Evolutionary conservation across 2,797 vertebrate species (phyloP).

Genomic region (Sebastes melanostomus): DNA sequence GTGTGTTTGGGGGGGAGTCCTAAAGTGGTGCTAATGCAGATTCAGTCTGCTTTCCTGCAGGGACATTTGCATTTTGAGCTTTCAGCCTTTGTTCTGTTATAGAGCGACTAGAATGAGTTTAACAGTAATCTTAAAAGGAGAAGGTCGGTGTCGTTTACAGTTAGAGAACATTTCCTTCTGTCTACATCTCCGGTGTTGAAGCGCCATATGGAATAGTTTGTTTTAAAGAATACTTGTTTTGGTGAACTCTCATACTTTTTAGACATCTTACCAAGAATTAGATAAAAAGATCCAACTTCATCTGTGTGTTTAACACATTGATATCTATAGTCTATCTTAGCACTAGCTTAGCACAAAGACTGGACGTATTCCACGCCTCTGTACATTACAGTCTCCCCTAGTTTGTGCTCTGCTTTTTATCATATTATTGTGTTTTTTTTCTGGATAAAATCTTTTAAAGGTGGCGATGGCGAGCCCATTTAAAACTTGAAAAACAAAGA

Average conservation of each 20-base stretch:
- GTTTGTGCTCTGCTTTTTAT: too few relatives aligned
- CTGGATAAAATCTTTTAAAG: too few relatives aligned
- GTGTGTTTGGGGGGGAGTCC: background rate
- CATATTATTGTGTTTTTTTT: too few relatives aligned
- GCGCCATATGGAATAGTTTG: background rate
- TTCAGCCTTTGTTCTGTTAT: conserved; percentile 26
- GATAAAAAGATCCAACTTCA: background rate
- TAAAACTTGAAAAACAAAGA: too few relatives aligned
- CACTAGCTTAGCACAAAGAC: background rate
- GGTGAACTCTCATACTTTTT: background rate
- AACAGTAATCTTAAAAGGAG: background rate
- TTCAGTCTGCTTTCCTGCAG: conserved; percentile 28
- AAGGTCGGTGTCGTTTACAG: background rate
- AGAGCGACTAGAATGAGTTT: conserved; percentile 2
- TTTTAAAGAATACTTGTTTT: background rate
- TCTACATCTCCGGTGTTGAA: background rate
- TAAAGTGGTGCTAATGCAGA: conserved; percentile 18
- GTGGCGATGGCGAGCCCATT: too few relatives aligned
- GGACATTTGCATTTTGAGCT: conserved; percentile 27
- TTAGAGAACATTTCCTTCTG: background rate
- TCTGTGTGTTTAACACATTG: too few relatives aligned
- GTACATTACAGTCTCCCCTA: accelerated
- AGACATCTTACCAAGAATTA: too few relatives aligned
- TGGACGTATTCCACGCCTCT: background rate
- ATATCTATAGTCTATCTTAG: background rate